Percentiles rank a stretch among this genome's conserved stretches.
These are phyloP conservation scores for Hybos culiciformis DNA, from an alignment of 2,888 invertebrate genomes.

Conservation along the genomic window DNA sequence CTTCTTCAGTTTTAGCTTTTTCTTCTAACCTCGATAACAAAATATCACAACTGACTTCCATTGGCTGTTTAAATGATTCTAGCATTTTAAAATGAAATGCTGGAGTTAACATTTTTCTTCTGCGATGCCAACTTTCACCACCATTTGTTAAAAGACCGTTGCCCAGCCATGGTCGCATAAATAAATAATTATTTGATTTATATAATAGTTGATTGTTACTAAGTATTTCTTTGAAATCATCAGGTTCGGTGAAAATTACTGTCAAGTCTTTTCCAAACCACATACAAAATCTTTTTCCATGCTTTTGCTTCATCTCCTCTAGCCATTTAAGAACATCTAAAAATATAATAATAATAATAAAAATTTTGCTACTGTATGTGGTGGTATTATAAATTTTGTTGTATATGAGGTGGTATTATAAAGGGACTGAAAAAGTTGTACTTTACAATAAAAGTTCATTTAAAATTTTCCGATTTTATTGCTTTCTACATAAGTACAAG, in stretches of 20 bases:
- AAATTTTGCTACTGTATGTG: no score
- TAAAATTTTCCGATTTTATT: no score
- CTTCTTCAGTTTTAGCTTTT: slow-evolving; percentile 31
- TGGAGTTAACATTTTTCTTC: slow-evolving; percentile 62
- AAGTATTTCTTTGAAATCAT: slow-evolving; percentile 25
- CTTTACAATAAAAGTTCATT: no score
- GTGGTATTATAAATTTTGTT: no score
- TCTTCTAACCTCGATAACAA: slow-evolving; percentile 36
- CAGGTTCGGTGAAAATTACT: slow-evolving; percentile 26
- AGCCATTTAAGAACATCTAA: slow-evolving; percentile 23
- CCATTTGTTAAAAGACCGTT: slow-evolving; percentile 29
- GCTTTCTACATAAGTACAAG: no score
- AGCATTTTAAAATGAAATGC: slow-evolving; percentile 70
- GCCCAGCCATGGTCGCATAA: slow-evolving; percentile 28
- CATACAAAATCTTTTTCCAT: slow-evolving; percentile 28
- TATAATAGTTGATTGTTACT: slow-evolving; percentile 23
- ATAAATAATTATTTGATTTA: slow-evolving; percentile 26
- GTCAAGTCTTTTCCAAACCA: slow-evolving; percentile 32
- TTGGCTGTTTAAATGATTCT: slow-evolving; percentile 55
- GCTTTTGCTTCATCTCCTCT: slow-evolving; percentile 20
- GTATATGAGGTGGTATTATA: no score
- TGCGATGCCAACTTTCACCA: slow-evolving; percentile 46
- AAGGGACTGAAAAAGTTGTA: no score
- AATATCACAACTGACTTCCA: slow-evolving; percentile 49
- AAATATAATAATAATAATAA: no score